Conservation (phyloP, 2,888 invertebrate genomes). For the Stenodera caucasica region DNA sequence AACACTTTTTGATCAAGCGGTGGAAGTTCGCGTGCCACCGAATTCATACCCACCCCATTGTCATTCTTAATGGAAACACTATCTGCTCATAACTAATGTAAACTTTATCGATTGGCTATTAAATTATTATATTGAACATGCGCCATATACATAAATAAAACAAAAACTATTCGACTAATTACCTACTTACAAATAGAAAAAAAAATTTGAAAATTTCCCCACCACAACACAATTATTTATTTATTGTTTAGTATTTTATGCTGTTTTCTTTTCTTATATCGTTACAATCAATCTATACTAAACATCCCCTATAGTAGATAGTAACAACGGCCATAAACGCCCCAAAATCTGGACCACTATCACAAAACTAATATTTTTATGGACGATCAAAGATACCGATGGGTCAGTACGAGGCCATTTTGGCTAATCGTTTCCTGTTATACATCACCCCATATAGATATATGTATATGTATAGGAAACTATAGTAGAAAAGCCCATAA, state of each 20-base stretch:
- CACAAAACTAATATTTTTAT: constrained; percentile 53
- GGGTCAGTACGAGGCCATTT: constrained; percentile 50
- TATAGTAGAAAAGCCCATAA: constrained; percentile 37
- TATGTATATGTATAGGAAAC: constrained; percentile 15
- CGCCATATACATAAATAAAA: background rate
- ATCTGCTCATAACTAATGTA: constrained; percentile 22
- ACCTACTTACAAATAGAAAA: no score
- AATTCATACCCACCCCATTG: constrained; percentile 17
- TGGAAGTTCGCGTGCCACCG: constrained; percentile 16
- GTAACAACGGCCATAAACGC: constrained; percentile 49
- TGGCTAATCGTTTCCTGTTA: constrained; percentile 54
- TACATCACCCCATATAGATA: constrained; percentile 44
- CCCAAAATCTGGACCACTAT: constrained; percentile 50
- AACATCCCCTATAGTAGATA: constrained; percentile 42
- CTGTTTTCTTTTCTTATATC: constrained; percentile 9
- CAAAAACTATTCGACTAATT: background rate
- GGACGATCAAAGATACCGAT: constrained; percentile 56
- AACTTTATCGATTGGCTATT: constrained; percentile 23
- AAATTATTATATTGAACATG: constrained; percentile 18
- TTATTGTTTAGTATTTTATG: no score
- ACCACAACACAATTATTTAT: no score
- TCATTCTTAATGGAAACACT: constrained; percentile 23
- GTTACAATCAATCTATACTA: constrained; percentile 39
- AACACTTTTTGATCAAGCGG: no score
- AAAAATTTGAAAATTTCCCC: no score